These are phyloP conservation scores for Cephus nigrinus DNA, from an alignment of 2,888 invertebrate species.

Conservation along the genomic window DNA sequence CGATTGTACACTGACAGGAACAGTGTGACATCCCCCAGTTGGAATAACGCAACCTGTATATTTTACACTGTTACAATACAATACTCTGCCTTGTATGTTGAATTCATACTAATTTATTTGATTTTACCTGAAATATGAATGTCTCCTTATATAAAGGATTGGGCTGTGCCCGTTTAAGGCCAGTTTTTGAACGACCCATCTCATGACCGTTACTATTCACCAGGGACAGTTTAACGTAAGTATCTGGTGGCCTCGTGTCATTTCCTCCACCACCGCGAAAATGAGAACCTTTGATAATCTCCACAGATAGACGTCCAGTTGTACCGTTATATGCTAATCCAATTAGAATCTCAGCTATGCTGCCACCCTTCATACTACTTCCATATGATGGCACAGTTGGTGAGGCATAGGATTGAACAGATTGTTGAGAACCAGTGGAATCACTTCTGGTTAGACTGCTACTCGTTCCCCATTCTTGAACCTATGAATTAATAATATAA, in stretches of 20 bases:
- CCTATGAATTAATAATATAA: slow-evolving; percentile 28
- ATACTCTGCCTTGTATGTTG: background rate
- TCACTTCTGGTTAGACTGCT: slow-evolving; percentile 84
- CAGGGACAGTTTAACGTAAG: slow-evolving; percentile 92
- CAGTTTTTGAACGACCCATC: slow-evolving; percentile 92
- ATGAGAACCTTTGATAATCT: slow-evolving; percentile 84
- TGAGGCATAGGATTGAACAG: slow-evolving; percentile 70
- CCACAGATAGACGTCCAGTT: slow-evolving; percentile 92
- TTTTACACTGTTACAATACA: background rate
- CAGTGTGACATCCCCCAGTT: slow-evolving; percentile 92
- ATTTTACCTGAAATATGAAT: slow-evolving; percentile 89
- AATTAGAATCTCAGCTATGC: slow-evolving; percentile 89
- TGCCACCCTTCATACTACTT: slow-evolving; percentile 80
- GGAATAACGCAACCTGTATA: slow-evolving; percentile 89
- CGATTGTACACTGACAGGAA: slow-evolving; percentile 94
- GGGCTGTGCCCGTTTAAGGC: slow-evolving; percentile 90
- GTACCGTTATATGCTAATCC: slow-evolving; percentile 94
- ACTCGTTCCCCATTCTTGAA: slow-evolving; percentile 61
- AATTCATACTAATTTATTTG: background rate
- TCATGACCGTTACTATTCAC: slow-evolving; percentile 94
- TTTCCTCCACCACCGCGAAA: slow-evolving; percentile 69
- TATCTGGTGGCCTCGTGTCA: slow-evolving; percentile 81
- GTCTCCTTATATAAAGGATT: slow-evolving; percentile 97
- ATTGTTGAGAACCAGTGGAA: slow-evolving; percentile 93
- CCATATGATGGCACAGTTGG: slow-evolving; percentile 58